These are phyloP conservation scores for Poeciliopsis turneri DNA, from an alignment of 2,797 vertebrate species.

Conservation along the genomic window DNA sequence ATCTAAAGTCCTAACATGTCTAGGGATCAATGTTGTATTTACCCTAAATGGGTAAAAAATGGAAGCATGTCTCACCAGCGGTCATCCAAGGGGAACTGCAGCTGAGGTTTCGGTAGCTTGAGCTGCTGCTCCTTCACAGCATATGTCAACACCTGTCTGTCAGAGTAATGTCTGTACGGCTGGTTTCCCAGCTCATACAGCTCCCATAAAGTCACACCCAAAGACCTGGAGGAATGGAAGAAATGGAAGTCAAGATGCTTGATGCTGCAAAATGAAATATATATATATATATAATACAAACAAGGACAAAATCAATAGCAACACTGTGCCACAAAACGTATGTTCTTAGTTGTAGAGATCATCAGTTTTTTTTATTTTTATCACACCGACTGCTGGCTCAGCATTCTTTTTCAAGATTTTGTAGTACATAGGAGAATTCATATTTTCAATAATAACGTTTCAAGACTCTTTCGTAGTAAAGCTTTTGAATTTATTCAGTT, in stretches of 20 bases:
- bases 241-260: constrained; percentile 17
- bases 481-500: not conserved
- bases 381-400: not conserved
- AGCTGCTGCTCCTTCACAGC: constrained; percentile 97
- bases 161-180: constrained; percentile 93
- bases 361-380: not conserved
- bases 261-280: not conserved
- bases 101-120: constrained; percentile 91
- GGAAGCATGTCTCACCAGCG: constrained; percentile 88
- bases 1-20: constrained; percentile 12
- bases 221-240: constrained; percentile 82
- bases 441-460: not conserved
- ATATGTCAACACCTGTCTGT: constrained; percentile 94
- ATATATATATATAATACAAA: not conserved
- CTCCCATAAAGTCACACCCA: constrained; percentile 97
- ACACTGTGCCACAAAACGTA: not conserved
- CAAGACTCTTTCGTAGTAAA: not conserved
- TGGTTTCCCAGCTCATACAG: constrained; percentile 94
- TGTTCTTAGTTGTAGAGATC: not conserved
- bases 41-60: constrained; percentile 2
- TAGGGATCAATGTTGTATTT: constrained; percentile 9
- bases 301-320: not conserved
- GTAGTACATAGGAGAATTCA: not conserved
- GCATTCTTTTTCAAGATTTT: not conserved
- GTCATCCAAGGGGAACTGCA: constrained; percentile 88